These are phyloP conservation scores for Agriotes lineatus DNA, from an alignment of 2,888 invertebrate genomes.

Conservation along the genomic window DNA sequence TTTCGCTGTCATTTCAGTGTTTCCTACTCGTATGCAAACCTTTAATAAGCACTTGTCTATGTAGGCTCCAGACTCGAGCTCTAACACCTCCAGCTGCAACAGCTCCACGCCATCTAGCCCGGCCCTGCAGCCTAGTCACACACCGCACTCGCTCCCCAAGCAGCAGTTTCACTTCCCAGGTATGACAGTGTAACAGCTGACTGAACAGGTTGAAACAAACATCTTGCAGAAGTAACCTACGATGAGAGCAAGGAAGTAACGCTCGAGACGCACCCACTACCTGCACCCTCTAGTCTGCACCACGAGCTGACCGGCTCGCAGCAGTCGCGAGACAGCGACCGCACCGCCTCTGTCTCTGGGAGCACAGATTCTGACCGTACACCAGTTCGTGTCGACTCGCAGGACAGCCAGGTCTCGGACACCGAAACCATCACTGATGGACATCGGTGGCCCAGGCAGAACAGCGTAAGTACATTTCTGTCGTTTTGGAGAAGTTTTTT, in stretches of 20 bases:
- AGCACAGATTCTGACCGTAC: conserved; percentile 86
- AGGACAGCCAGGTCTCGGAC: conserved; percentile 82
- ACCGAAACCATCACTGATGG: conserved; percentile 69
- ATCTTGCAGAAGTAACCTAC: conserved; percentile 60
- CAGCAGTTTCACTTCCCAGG: conserved; percentile 86
- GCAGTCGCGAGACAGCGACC: conserved; percentile 78
- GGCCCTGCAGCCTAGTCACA: conserved; percentile 71
- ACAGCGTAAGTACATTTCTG: conserved; percentile 73
- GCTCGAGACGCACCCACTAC: conserved; percentile 68
- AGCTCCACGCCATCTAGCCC: conserved; percentile 97
- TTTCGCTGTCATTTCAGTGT: no score
- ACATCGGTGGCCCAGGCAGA: conserved; percentile 82
- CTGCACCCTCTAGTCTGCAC: conserved; percentile 57
- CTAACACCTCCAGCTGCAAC: conserved; percentile 95
- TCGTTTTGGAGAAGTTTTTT: no score
- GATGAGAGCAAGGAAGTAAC: conserved; percentile 68
- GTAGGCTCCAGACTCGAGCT: conserved; percentile 87
- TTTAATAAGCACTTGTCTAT: conserved; percentile 38
- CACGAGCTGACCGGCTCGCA: conserved; percentile 70
- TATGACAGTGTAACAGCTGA: no score
- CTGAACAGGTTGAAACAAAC: no score
- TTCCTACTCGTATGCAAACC: background rate
- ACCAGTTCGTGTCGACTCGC: conserved; percentile 84
- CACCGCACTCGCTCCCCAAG: conserved; percentile 65
- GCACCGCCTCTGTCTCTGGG: conserved; percentile 78